Conservation (phyloP, 2,888 invertebrate species). For the Autographa gamma region DNA sequence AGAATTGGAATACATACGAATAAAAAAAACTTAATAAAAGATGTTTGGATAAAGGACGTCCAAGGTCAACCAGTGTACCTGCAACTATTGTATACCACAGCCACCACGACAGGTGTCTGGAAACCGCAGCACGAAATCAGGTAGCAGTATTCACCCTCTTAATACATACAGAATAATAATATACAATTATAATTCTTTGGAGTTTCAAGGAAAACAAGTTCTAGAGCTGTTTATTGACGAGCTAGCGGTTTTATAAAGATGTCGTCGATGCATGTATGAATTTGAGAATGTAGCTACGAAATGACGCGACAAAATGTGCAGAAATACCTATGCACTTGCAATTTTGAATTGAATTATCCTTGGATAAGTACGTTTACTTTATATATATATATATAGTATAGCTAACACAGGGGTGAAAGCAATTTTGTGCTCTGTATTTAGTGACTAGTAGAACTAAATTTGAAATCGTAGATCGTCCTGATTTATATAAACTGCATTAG, state of each 20-base stretch:
- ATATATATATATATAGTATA: too few species aligned
- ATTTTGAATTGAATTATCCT: too few species aligned
- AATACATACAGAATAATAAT: constrained; percentile 1
- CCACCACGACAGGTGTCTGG: constrained; percentile 43
- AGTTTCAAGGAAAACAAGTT: constrained; percentile 8
- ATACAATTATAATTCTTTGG: constrained; percentile 6
- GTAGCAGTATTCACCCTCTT: constrained; percentile 17
- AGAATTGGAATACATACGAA: too few species aligned
- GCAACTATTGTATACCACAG: constrained; percentile 20
- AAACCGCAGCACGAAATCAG: constrained; percentile 43
- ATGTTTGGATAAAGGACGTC: constrained; percentile 20
- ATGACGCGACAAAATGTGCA: too few species aligned
- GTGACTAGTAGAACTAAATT: too few species aligned
- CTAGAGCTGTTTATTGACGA: not conserved
- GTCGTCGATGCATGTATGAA: not conserved
- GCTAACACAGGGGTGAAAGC: too few species aligned
- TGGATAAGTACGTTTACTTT: too few species aligned
- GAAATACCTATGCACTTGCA: too few species aligned
- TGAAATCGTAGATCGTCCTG: too few species aligned
- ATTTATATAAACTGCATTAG: not conserved
- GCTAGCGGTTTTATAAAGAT: constrained; percentile 11
- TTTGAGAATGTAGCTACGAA: not conserved
- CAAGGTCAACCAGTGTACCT: constrained; percentile 51
- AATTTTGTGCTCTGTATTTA: too few species aligned
- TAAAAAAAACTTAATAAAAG: constrained; percentile 31